Evolutionary conservation across 2,113 vertebrate species (phyloP).

Genomic region (Tauraco erythrolophus): DNA sequence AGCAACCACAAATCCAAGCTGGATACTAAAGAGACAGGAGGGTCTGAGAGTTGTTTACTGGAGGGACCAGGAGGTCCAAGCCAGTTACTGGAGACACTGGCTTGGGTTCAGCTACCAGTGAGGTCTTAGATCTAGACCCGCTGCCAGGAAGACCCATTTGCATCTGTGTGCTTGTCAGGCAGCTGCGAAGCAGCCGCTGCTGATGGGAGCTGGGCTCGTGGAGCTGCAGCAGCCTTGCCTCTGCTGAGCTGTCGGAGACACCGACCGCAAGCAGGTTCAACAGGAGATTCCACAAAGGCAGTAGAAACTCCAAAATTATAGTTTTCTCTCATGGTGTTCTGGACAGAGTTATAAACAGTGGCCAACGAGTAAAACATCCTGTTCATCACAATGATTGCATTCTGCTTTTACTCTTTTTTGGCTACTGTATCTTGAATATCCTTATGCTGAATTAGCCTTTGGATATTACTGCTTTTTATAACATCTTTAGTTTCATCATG

Average conservation of each 20-base stretch:
- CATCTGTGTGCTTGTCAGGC: neutral
- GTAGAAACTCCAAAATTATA: neutral
- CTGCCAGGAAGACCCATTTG: neutral
- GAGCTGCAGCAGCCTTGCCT: neutral
- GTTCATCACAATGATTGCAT: neutral
- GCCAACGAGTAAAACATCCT: neutral
- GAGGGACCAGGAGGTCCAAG: neutral
- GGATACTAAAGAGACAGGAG: neutral
- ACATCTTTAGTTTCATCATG: neutral
- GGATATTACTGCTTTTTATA: neutral
- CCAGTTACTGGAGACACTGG: neutral
- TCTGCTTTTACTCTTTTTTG: neutral
- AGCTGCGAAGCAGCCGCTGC: neutral
- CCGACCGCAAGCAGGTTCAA: neutral
- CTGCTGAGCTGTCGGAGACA: neutral
- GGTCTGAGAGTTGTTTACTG: neutral
- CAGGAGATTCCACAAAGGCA: neutral
- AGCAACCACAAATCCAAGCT: neutral
- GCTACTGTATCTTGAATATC: neutral
- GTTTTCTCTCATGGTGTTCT: neutral
- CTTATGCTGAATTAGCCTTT: neutral
- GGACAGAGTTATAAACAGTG: neutral
- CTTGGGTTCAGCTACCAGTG: neutral
- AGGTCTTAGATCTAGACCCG: neutral
- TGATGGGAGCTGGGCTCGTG: fast-evolving